Conservation (phyloP, 2,113 vertebrate species). For the Platichthys stellatus region DNA sequence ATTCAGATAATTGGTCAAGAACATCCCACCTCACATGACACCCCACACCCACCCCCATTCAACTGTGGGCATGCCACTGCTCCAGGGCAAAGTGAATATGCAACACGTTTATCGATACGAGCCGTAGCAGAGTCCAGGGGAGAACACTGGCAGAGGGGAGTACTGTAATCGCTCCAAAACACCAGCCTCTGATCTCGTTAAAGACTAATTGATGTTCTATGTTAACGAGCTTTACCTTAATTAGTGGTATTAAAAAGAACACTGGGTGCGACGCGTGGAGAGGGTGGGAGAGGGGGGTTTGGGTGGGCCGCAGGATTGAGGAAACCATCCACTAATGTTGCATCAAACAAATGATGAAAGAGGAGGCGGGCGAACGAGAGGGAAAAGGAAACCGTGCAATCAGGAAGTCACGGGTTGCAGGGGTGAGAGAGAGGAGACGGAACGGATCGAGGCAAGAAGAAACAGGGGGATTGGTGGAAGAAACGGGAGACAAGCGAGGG, state of each 20-base stretch:
- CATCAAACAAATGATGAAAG: conserved; percentile 71
- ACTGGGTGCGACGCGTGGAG: conserved; percentile 53
- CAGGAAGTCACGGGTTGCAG: conserved; percentile 73
- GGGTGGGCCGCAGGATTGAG: conserved; percentile 46
- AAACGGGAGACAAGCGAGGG: conserved; percentile 33
- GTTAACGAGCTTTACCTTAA: conserved; percentile 86
- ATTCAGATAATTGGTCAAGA: conserved; percentile 21
- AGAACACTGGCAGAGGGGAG: conserved; percentile 57
- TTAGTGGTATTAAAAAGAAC: conserved; percentile 82
- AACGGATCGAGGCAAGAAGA: conserved; percentile 58
- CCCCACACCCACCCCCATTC: neutral
- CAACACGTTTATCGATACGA: conserved; percentile 64
- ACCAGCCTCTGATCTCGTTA: conserved; percentile 84
- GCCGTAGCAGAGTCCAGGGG: conserved; percentile 49
- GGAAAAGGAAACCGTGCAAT: conserved; percentile 47
- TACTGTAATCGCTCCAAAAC: conserved; percentile 81
- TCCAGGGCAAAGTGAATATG: conserved; percentile 60
- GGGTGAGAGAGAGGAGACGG: conserved; percentile 56
- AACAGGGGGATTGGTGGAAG: conserved; percentile 56
- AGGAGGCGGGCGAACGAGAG: conserved; percentile 30
- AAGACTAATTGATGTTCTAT: conserved; percentile 83
- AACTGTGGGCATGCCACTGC: conserved; percentile 25
- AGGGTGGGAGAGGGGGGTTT: conserved; percentile 33
- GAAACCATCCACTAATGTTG: conserved; percentile 66
- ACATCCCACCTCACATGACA: conserved; percentile 19